Evolutionary conservation across 2,113 vertebrate species (phyloP).

Genomic region (Pachycephala philippinensis): DNA sequence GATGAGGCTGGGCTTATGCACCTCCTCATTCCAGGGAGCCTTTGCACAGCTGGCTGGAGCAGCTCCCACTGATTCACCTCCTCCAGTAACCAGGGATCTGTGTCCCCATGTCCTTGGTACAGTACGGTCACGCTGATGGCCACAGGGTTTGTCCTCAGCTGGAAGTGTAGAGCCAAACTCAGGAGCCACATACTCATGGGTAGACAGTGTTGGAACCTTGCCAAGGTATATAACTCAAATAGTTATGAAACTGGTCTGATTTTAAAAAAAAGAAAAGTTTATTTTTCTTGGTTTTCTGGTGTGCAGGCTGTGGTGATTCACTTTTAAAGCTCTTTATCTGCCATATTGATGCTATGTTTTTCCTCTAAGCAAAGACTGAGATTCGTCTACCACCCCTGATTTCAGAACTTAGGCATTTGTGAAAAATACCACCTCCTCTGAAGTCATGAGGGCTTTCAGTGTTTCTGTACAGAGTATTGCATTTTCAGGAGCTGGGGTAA

Average conservation of each 20-base stretch:
- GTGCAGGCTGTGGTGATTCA: neutral
- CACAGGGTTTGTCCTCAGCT: neutral
- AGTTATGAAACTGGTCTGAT: neutral
- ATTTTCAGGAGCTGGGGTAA: neutral
- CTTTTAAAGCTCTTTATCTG: neutral
- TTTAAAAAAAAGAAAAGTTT: neutral
- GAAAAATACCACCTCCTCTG: neutral
- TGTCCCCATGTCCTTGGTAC: neutral
- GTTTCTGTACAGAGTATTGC: neutral
- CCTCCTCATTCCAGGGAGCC: neutral
- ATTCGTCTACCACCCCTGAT: neutral
- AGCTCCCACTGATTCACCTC: neutral
- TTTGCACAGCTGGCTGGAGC: neutral
- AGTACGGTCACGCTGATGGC: rapidly evolving
- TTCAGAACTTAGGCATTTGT: neutral
- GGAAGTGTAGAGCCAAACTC: neutral
- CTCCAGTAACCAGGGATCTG: neutral
- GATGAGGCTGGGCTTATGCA: neutral
- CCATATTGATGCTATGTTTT: neutral
- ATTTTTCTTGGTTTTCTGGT: neutral
- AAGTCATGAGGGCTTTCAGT: neutral
- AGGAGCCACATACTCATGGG: neutral
- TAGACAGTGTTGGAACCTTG: neutral
- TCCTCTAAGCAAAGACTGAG: neutral
- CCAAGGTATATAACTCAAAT: neutral